A percentile compares a stretch with the other conserved stretches of the same genome.
These are phyloP conservation scores for Porites cylindrica DNA, from an alignment of 92 coral and sea anemone genomes.

Conservation along the genomic window DNA sequence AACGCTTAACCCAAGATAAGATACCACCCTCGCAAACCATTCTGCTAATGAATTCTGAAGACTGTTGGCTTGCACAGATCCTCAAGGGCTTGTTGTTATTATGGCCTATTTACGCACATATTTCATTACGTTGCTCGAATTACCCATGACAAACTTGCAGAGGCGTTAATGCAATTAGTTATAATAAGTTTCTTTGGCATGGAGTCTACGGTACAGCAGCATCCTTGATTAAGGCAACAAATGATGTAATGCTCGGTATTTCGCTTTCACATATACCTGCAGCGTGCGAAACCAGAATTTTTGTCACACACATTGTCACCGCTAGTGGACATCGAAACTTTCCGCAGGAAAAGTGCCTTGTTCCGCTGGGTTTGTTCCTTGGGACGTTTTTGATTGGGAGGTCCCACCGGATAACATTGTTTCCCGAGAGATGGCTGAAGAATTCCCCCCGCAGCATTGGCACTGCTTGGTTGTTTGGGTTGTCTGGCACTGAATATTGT, in stretches of 20 bases:
- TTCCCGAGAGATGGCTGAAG: conserved; percentile 2
- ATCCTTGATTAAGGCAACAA: too few species aligned
- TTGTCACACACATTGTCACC: conserved; percentile 22
- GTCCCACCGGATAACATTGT: background rate
- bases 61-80: too few species aligned
- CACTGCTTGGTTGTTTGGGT: conserved; percentile 39
- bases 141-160: too few species aligned
- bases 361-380: background rate
- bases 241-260: background rate
- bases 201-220: too few species aligned
- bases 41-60: too few species aligned
- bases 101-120: too few species aligned
- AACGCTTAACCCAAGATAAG: too few species aligned
- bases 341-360: conserved; percentile 11
- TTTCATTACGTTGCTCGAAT: too few species aligned
- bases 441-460: background rate
- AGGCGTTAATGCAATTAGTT: too few species aligned
- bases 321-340: conserved; percentile 9
- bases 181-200: too few species aligned
- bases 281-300: background rate
- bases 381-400: background rate
- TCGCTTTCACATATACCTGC: background rate
- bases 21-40: too few species aligned
- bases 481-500: conserved; percentile 94
- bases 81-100: too few species aligned